Percentiles rank a stretch among this genome's conserved stretches.
These are phyloP conservation scores for Pangasius krempfi DNA, from an alignment of 2,797 vertebrate genomes.

Conservation along the genomic window DNA sequence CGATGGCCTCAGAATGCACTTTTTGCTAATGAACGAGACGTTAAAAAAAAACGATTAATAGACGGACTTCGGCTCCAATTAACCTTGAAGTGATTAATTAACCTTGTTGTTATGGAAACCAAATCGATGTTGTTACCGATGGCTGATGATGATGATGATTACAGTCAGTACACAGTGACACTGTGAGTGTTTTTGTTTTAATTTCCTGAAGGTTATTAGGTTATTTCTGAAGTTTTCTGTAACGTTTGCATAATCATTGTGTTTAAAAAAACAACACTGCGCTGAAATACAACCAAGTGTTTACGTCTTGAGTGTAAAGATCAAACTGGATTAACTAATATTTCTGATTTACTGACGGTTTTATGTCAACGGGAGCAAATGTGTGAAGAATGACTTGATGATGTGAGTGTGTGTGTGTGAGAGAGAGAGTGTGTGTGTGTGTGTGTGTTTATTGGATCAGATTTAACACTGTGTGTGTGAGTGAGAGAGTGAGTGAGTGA, in stretches of 20 bases:
- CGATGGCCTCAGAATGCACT: too few species aligned
- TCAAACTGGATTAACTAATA: not conserved
- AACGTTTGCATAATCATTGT: not conserved
- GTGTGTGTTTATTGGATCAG: too few species aligned
- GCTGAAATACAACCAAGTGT: not conserved
- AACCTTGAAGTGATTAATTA: not conserved
- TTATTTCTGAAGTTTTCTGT: not conserved
- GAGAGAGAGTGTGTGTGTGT: too few species aligned
- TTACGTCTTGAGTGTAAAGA: not conserved
- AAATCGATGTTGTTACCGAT: not conserved
- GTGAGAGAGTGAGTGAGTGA: too few species aligned
- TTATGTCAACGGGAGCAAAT: not conserved
- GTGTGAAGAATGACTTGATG: not conserved
- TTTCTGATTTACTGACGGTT: too few species aligned
- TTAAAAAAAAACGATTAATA: not conserved
- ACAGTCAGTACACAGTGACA: not conserved
- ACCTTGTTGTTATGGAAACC: not conserved
- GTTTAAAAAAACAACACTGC: too few species aligned
- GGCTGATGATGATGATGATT: not conserved
- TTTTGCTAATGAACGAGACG: not conserved
- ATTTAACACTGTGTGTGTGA: too few species aligned
- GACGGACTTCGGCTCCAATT: not conserved
- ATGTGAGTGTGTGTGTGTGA: too few species aligned
- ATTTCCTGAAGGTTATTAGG: not conserved
- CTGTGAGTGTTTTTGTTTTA: not conserved